Conservation (phyloP, 2,888 invertebrate species). For the Cyclophora albipunctata region DNA sequence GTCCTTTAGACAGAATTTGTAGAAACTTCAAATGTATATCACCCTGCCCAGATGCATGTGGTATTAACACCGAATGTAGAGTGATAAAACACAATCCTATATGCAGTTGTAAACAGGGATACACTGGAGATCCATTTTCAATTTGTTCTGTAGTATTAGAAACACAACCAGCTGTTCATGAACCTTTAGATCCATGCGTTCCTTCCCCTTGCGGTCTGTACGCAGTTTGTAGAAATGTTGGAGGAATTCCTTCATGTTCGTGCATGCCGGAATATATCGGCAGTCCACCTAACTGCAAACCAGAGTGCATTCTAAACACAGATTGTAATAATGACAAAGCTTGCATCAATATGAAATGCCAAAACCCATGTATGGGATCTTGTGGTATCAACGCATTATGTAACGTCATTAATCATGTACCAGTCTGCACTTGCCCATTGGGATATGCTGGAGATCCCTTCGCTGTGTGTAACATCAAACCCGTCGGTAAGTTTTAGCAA, state of each 20-base stretch:
- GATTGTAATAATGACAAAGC: conserved; percentile 84
- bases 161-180: conserved; percentile 33
- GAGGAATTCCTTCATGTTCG: conserved; percentile 78
- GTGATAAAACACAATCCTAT: conserved; percentile 83
- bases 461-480: conserved; percentile 77
- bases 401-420: conserved; percentile 83
- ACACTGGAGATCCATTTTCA: conserved; percentile 79
- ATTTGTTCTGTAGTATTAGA: conserved; percentile 51
- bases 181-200: conserved; percentile 76
- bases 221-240: conserved; percentile 75
- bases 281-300: conserved; percentile 83
- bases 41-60: conserved; percentile 83
- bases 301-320: conserved; percentile 82
- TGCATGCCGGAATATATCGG: conserved; percentile 80
- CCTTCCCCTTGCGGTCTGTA: conserved; percentile 87
- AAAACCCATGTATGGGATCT: conserved; percentile 85
- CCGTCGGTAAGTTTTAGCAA: conserved; percentile 40
- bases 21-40: conserved; percentile 81
- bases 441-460: conserved; percentile 86
- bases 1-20: conserved; percentile 79
- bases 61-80: conserved; percentile 80
- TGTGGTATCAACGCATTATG: conserved; percentile 85
- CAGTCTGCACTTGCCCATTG: conserved; percentile 79
- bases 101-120: conserved; percentile 78
- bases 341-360: conserved; percentile 85